Conservation (phyloP, 1,140 invertebrate genomes). For the Macrostomum lignano region DNA sequence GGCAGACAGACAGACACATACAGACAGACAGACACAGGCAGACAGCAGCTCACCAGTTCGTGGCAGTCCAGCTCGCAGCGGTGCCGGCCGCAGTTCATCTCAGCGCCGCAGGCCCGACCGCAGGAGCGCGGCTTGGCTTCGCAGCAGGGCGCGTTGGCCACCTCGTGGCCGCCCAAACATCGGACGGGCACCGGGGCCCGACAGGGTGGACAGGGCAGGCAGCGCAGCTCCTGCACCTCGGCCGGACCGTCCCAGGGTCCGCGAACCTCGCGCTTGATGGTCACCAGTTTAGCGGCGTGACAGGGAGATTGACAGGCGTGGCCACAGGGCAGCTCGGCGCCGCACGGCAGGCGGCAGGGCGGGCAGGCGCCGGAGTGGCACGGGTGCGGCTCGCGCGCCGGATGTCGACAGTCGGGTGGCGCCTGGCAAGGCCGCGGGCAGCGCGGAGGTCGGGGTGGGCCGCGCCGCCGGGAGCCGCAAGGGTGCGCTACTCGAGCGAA, state of each 20-base stretch:
- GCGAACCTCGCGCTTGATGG: conserved; percentile 26
- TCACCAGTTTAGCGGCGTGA: conserved; percentile 45
- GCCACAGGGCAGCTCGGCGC: conserved; percentile 35
- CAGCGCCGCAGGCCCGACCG: conserved; percentile 38
- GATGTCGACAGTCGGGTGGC: conserved; percentile 47
- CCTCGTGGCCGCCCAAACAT: conserved; percentile 53
- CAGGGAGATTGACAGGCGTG: conserved; percentile 46
- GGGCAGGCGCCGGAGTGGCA: conserved; percentile 66
- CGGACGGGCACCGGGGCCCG: conserved; percentile 38
- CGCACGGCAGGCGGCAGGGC: conserved; percentile 44
- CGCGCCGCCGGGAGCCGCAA: too few relatives aligned
- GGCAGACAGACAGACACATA: too few relatives aligned
- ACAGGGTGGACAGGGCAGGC: conserved; percentile 34
- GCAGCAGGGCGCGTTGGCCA: conserved; percentile 41
- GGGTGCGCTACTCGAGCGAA: too few relatives aligned
- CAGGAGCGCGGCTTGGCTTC: conserved; percentile 41
- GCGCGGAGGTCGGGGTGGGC: too few relatives aligned
- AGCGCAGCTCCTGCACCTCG: conserved; percentile 32
- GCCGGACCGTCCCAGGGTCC: conserved; percentile 42
- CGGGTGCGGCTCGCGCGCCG: conserved; percentile 38
- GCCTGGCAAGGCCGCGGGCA: conserved; percentile 31
- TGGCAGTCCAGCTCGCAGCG: conserved; percentile 45
- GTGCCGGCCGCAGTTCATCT: conserved; percentile 47
- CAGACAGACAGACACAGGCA: too few relatives aligned
- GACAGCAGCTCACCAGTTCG: conserved; percentile 28